Evolutionary conservation across 2,888 invertebrate species (phyloP), one percentile per base, ranked within the genome.

Genomic region (Drosophila kuntzei): DNA sequence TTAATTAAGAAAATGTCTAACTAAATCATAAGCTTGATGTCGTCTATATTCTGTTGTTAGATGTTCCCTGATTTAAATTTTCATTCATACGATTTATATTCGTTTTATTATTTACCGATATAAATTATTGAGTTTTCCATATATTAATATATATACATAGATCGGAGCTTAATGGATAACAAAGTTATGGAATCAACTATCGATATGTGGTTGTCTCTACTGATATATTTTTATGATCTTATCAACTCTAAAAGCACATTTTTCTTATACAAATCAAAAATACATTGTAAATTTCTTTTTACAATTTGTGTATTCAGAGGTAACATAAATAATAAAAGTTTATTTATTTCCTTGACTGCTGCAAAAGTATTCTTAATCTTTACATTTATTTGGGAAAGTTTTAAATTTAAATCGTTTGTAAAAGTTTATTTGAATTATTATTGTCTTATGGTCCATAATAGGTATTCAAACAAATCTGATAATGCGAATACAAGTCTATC

Each of bases 51-150:
- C 27, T 43, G 41, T 8, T 18, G 16, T 18, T 46, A 14, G 41
- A 57, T 57, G 62, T 57, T 63, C 62, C 58, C 62, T 63, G 62
- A 63, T 58, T 58, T 58, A 12, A 49, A 27, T 39, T 44, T 60
- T 44, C 22, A 22, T n/a, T 54, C 20, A 54, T 46, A 29, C 27
- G 50, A 41, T 46, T 32, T 41, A 55, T 41, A 12, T 39, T 46
- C 25, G n/a, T 37, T 46, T 43, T 18, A 11, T 41, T 29, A 14
- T 41, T 25, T 12, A 54, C 11, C 1, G 11, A 54, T 22, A 43
- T 8, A 32, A 44, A 22, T 22, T 8, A 34, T 12, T 22, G 2
- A 2, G 0, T 54, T 29, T 8, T 18, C n/a, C 41, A 32, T 18
- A 51, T 54, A n/a, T 32, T 18, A 27, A 27, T 39, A 46, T 46